phyloP scores from a whole-genome alignment of 2,113 vertebrate species.

The Leptodactylus fuscus region DNA sequence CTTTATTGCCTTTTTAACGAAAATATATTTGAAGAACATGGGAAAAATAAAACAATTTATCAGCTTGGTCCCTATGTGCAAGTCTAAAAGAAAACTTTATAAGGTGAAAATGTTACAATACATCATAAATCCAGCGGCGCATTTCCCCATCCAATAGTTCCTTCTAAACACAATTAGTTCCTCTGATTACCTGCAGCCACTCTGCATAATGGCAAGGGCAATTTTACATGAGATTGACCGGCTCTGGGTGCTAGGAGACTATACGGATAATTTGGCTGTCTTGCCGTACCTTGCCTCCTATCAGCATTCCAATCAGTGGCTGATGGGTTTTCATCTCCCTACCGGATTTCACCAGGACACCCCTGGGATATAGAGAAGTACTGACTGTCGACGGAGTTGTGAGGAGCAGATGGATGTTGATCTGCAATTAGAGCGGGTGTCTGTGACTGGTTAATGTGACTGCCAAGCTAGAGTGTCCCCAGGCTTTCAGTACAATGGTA shows the following conservation, averaged over 20 bases:
- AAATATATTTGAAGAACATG: neutral
- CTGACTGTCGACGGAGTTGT: conserved; percentile 65
- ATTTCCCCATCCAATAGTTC: conserved; percentile 44
- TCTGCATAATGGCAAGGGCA: conserved; percentile 66
- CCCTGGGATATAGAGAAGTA: conserved; percentile 65
- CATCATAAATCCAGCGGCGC: conserved; percentile 4
- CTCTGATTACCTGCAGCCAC: conserved; percentile 51
- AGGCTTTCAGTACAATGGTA: conserved; percentile 49
- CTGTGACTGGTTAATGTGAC: conserved; percentile 66
- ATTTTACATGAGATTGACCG: conserved; percentile 64
- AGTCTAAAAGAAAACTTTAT: conserved; percentile 1
- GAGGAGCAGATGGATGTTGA: conserved; percentile 79
- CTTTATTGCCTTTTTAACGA: neutral
- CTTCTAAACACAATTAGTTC: conserved; percentile 59
- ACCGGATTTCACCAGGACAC: conserved; percentile 72
- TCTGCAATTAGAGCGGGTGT: conserved; percentile 73
- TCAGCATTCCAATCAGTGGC: conserved; percentile 69
- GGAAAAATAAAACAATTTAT: conserved; percentile 2
- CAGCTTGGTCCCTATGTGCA: neutral
- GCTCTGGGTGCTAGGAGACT: conserved; percentile 64
- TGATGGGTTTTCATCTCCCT: conserved; percentile 74
- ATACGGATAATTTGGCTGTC: conserved; percentile 69
- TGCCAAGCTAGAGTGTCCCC: conserved; percentile 61
- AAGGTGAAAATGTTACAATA: conserved; percentile 27
- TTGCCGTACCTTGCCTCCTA: conserved; percentile 64